Conservation (phyloP, 2,797 vertebrate genomes). For the Paratrypauchen microcephalus region DNA sequence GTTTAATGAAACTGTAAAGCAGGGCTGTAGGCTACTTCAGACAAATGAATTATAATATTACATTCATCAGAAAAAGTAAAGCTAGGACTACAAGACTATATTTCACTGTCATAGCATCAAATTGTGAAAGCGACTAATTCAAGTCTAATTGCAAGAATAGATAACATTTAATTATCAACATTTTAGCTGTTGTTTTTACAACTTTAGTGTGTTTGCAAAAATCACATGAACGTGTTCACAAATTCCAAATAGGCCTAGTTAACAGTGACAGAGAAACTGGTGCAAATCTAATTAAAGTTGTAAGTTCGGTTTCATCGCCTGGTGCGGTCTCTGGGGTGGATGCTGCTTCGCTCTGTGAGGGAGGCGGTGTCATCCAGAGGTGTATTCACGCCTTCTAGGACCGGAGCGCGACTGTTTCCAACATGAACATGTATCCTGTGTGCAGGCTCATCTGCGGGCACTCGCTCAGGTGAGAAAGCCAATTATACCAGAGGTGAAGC, state of each 20-base stretch:
- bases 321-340: neutral
- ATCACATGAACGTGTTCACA: neutral
- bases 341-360: neutral
- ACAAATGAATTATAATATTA: too few relatives aligned
- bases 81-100: too few relatives aligned
- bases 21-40: too few relatives aligned
- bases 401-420: neutral
- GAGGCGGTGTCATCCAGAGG: slow-evolving; percentile 1
- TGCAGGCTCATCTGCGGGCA: slow-evolving; percentile 25
- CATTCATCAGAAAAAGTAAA: too few relatives aligned
- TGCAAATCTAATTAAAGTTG: slow-evolving; percentile 12
- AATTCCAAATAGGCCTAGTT: neutral
- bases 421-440: slow-evolving; percentile 9
- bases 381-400: slow-evolving; percentile 8
- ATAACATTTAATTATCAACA: neutral
- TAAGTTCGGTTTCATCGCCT: neutral
- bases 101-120: neutral
- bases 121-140: neutral
- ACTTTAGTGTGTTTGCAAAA: neutral
- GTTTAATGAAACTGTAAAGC: too few relatives aligned
- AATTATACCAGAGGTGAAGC: slow-evolving; percentile 46
- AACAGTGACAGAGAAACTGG: neutral
- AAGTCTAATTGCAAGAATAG: neutral
- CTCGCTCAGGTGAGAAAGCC: slow-evolving; percentile 46
- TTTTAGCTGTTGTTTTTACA: slow-evolving; percentile 8